Evolutionary conservation across 2,888 invertebrate species (phyloP).

Genomic region (Netelia fuscicornis): DNA sequence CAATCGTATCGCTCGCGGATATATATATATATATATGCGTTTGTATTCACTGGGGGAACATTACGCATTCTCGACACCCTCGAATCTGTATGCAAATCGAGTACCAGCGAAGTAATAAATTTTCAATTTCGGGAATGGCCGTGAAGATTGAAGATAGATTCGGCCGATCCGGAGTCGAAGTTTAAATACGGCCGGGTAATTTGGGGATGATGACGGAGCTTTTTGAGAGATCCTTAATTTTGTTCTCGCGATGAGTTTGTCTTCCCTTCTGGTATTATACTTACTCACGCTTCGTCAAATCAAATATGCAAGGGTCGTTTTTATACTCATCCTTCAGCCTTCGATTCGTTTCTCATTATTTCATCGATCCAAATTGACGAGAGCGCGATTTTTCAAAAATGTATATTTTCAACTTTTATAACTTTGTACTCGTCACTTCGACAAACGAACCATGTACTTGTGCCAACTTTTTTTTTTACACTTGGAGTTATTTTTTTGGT

Average conservation of each 20-base stretch:
- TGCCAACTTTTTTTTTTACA: too few species aligned
- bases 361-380: not conserved
- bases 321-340: not conserved
- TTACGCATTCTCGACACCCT: slow-evolving; percentile 34
- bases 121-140: slow-evolving; percentile 45
- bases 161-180: not conserved
- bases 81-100: slow-evolving; percentile 46
- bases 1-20: slow-evolving; percentile 10
- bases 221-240: slow-evolving; percentile 11
- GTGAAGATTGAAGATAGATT: slow-evolving; percentile 45
- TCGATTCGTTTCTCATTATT: not conserved
- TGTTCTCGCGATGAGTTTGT: slow-evolving; percentile 4
- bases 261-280: not conserved
- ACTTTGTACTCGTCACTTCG: too few species aligned
- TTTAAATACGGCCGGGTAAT: not conserved
- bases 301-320: not conserved
- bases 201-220: slow-evolving; percentile 2
- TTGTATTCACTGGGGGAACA: slow-evolving; percentile 30
- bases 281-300: not conserved
- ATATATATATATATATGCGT: not conserved
- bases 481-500: too few species aligned
- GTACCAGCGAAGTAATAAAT: slow-evolving; percentile 37
- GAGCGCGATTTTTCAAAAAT: not conserved
- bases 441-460: too few species aligned
- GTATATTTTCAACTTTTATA: not conserved